Conservation (phyloP, 1,140 invertebrate genomes). For the Chironomus tepperi region DNA sequence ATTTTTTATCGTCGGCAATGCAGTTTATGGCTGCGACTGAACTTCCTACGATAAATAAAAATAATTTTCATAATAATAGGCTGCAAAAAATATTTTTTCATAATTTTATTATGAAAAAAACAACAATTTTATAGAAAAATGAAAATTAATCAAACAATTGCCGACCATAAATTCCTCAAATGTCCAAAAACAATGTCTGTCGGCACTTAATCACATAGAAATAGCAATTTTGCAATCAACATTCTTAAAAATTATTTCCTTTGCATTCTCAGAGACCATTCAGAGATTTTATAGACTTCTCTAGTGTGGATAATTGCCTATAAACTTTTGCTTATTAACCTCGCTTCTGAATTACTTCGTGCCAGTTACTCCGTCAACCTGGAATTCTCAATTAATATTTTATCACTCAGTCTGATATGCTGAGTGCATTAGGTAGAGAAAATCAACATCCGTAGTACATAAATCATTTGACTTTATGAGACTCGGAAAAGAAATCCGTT, state of each 20-base stretch:
- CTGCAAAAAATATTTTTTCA: too few species aligned
- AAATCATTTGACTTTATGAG: background rate
- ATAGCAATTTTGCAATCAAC: conserved; percentile 13
- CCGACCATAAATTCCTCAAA: background rate
- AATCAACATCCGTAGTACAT: background rate
- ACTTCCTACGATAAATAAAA: background rate
- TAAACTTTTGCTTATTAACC: background rate
- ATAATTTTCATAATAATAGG: too few species aligned
- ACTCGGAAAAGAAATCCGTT: background rate
- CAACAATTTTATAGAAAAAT: background rate
- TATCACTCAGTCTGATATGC: background rate
- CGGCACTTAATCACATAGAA: background rate
- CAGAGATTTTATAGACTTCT: background rate
- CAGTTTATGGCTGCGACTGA: background rate
- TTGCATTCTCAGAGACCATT: too few species aligned
- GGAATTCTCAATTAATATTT: background rate
- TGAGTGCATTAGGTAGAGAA: background rate
- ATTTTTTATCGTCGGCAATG: too few species aligned
- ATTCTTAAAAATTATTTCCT: background rate
- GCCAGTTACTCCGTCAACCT: background rate
- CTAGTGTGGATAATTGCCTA: background rate
- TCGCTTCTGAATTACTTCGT: background rate
- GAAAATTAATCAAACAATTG: background rate
- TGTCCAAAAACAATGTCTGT: background rate
- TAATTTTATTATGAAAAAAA: too few species aligned